phyloP scores from a whole-genome alignment of 2,113 vertebrate species.

The human region DNA sequence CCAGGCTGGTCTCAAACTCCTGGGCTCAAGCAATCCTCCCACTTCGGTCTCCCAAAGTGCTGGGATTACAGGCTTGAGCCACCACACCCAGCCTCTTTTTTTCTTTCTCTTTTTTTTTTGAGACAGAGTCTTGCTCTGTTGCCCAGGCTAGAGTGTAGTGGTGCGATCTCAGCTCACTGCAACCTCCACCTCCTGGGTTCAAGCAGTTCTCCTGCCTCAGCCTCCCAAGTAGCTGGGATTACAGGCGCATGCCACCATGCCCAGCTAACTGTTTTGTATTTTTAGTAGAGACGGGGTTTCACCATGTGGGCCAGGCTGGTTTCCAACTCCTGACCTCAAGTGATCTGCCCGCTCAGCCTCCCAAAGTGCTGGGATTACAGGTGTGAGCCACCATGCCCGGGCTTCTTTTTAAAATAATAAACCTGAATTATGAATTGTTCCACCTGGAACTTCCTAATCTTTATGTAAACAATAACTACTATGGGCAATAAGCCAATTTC shows the following conservation, averaged over 20 bases:
- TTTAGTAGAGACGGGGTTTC: background rate
- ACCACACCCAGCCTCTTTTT: background rate
- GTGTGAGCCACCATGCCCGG: background rate
- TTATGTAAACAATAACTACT: conserved; percentile 34
- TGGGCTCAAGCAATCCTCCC: background rate
- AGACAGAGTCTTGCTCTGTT: background rate
- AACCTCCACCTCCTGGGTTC: background rate
- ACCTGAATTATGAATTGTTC: background rate
- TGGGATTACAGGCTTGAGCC: background rate
- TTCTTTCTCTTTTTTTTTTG: background rate
- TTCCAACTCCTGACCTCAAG: background rate
- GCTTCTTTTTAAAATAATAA: background rate
- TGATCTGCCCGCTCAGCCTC: background rate
- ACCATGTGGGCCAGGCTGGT: background rate
- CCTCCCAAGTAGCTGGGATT: background rate
- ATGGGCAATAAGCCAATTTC: background rate
- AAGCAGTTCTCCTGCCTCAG: background rate
- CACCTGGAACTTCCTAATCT: background rate
- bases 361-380: background rate
- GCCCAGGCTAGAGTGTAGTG: background rate
- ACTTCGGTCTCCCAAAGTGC: background rate
- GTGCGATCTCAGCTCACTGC: background rate
- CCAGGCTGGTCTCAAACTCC: background rate
- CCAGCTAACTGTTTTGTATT: background rate
- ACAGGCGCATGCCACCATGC: background rate